phyloP scores from a whole-genome alignment of 1,140 invertebrate genomes.

The Tigriopus japonicus region DNA sequence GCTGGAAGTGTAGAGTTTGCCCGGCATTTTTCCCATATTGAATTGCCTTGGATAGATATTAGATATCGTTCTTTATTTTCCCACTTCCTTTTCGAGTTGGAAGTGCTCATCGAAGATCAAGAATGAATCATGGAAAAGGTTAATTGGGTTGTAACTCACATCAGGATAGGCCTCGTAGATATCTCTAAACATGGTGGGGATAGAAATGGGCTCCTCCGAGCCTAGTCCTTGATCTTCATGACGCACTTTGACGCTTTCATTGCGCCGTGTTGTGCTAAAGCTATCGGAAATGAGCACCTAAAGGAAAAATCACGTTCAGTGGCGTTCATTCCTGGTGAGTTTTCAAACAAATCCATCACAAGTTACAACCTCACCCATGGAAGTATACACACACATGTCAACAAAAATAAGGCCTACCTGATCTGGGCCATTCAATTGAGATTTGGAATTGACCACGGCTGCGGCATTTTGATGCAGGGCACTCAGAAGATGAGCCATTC shows the following conservation, averaged over 20 bases:
- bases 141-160: not conserved
- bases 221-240: slow-evolving; percentile 26
- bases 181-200: slow-evolving; percentile 47
- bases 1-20: too few species aligned
- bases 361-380: not conserved
- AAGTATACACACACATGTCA: not conserved
- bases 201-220: slow-evolving; percentile 42
- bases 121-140: too few species aligned
- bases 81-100: too few species aligned
- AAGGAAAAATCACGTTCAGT: too few species aligned
- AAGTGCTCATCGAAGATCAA: too few species aligned
- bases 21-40: too few species aligned
- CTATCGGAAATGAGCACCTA: too few species aligned
- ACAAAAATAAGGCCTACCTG: not conserved
- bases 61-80: too few species aligned
- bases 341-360: too few species aligned
- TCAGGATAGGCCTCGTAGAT: slow-evolving; percentile 30
- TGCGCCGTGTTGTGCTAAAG: slow-evolving; percentile 11
- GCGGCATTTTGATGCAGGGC: slow-evolving; percentile 10
- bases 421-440: slow-evolving; percentile 7
- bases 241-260: slow-evolving; percentile 43
- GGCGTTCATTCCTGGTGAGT: too few species aligned
- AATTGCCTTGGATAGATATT: too few species aligned
- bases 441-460: slow-evolving; percentile 3
- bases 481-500: slow-evolving; percentile 1